phyloP scores from a whole-genome alignment of 2,888 invertebrate genomes.

The Heliconius cydno region DNA sequence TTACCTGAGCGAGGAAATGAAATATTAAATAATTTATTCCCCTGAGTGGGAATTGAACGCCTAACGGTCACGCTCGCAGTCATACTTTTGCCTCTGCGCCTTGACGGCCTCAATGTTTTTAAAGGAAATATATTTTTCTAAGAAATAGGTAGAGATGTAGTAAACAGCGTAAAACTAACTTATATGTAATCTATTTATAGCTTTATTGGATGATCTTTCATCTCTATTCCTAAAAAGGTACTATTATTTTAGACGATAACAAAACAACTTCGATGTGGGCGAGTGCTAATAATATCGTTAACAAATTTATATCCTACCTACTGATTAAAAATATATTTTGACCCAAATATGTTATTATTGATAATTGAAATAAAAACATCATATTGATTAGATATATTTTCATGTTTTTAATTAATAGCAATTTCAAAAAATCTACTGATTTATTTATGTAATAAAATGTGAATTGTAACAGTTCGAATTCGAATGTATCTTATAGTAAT shows the following conservation, averaged over 20 bases:
- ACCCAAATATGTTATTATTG: background rate
- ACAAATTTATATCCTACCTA: background rate
- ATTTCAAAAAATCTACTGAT: too few relatives aligned
- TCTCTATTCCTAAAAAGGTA: background rate
- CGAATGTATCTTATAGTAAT: too few relatives aligned
- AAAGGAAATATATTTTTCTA: too few relatives aligned
- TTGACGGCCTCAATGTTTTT: background rate
- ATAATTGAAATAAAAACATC: too few relatives aligned
- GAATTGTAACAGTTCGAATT: too few relatives aligned
- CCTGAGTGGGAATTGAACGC: background rate
- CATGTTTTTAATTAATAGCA: too few relatives aligned
- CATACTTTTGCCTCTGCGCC: background rate
- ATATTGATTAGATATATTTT: too few relatives aligned
- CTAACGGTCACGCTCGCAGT: background rate
- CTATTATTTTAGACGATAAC: background rate
- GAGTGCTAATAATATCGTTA: background rate
- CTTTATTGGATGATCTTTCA: background rate
- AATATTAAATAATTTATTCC: background rate
- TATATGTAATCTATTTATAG: background rate
- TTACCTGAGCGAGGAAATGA: background rate
- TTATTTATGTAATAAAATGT: too few relatives aligned
- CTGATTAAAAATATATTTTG: background rate
- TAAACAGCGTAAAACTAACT: background rate
- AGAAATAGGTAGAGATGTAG: background rate
- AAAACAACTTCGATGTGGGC: background rate